Evolutionary conservation across 2,888 invertebrate species (phyloP).

Genomic region (Drosophila niveifrons): DNA sequence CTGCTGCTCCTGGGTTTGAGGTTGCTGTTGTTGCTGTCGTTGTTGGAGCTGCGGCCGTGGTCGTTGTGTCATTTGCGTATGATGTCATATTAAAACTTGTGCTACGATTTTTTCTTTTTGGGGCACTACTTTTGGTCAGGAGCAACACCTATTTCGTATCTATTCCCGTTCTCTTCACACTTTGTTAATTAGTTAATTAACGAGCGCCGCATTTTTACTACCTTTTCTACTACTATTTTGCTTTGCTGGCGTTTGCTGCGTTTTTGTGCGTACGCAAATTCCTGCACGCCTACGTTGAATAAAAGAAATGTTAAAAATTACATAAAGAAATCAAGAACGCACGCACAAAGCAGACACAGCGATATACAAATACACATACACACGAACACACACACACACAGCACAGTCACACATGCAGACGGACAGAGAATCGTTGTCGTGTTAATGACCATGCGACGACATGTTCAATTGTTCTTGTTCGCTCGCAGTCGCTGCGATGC

Average conservation of each 20-base stretch:
- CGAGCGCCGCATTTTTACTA: slow-evolving; percentile 42
- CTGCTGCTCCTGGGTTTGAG: slow-evolving; percentile 36
- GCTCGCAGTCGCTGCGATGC: slow-evolving; percentile 35
- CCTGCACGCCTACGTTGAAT: slow-evolving; percentile 64
- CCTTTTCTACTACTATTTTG: slow-evolving; percentile 30
- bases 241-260: slow-evolving; percentile 44
- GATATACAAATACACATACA: slow-evolving; percentile 18
- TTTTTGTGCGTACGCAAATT: slow-evolving; percentile 66
- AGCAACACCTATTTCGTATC: slow-evolving; percentile 51
- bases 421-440: slow-evolving; percentile 33
- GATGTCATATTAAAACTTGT: slow-evolving; percentile 69
- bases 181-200: slow-evolving; percentile 75
- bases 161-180: slow-evolving; percentile 37
- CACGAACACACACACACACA: slow-evolving; percentile 9
- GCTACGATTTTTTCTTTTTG: slow-evolving; percentile 14
- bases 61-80: slow-evolving; percentile 75
- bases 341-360: slow-evolving; percentile 52
- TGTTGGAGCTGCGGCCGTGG: slow-evolving; percentile 56
- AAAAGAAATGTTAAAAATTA: slow-evolving; percentile 51
- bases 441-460: slow-evolving; percentile 65
- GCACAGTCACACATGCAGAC: slow-evolving; percentile 1
- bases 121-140: slow-evolving; percentile 15
- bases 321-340: slow-evolving; percentile 51
- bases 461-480: slow-evolving; percentile 67
- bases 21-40: slow-evolving; percentile 35